A percentile compares a stretch with the other conserved stretches of the same genome.
These are phyloP conservation scores for Dicentrarchus labrax DNA, from an alignment of 2,113 vertebrate species.

Conservation along the genomic window DNA sequence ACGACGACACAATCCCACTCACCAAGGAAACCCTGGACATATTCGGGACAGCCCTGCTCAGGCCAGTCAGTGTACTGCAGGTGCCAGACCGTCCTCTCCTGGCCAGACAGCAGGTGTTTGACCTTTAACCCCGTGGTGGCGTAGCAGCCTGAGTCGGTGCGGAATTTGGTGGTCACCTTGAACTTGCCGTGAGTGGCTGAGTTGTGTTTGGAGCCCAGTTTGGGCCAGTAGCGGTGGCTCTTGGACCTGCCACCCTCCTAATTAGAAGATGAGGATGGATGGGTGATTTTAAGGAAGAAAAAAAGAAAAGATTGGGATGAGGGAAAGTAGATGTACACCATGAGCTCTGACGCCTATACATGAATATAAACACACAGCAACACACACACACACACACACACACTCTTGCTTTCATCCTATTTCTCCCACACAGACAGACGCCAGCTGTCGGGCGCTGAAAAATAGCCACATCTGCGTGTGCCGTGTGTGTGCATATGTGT, in stretches of 20 bases:
- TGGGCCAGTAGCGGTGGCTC: constrained; percentile 83
- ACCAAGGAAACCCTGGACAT: constrained; percentile 94
- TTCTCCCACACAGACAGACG: constrained; percentile 31
- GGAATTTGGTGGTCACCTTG: constrained; percentile 83
- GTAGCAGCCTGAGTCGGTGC: constrained; percentile 80
- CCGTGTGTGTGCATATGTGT: constrained; percentile 23
- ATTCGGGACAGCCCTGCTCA: constrained; percentile 94
- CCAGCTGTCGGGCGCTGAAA: constrained; percentile 46
- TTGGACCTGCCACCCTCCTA: constrained; percentile 80
- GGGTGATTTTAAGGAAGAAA: constrained; percentile 42
- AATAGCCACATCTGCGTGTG: constrained; percentile 37
- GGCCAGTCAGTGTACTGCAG: constrained; percentile 83
- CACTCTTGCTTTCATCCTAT: neutral
- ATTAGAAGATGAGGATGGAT: constrained; percentile 58
- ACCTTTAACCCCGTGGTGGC: constrained; percentile 82
- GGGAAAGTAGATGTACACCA: neutral
- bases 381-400: neutral
- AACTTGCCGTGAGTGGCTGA: constrained; percentile 81
- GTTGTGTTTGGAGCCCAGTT: constrained; percentile 83
- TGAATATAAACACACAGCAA: neutral
- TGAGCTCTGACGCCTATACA: neutral
- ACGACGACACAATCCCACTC: constrained; percentile 70
- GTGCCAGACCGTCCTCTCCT: constrained; percentile 83
- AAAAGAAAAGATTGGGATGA: neutral
- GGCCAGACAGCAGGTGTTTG: constrained; percentile 81